Evolutionary conservation across 2,797 vertebrate genomes (phyloP).

Genomic region (Eupleurogrammus muticus): DNA sequence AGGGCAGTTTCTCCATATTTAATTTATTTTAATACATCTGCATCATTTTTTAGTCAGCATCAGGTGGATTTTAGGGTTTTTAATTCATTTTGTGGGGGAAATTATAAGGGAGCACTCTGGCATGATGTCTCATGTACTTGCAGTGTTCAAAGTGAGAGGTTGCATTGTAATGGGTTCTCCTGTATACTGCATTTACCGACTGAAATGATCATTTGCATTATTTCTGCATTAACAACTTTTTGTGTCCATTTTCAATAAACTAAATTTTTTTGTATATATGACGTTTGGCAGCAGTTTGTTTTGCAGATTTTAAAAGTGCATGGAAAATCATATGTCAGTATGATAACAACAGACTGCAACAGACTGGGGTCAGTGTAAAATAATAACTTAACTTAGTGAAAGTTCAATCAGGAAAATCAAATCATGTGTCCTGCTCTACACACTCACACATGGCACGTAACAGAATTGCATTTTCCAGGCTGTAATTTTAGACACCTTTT

Average conservation of each 20-base stretch:
- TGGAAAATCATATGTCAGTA: conserved; percentile 4
- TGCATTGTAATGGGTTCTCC: conserved; percentile 43
- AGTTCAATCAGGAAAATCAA: too few relatives aligned
- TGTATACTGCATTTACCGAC: conserved; percentile 68
- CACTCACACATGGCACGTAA: too few relatives aligned
- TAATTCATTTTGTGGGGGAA: conserved; percentile 2
- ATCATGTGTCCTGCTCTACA: too few relatives aligned
- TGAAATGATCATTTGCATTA: conserved; percentile 76
- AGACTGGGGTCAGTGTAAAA: conserved; percentile 4
- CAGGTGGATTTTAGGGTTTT: conserved; percentile 39
- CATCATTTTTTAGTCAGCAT: conserved; percentile 54
- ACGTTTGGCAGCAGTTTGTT: conserved; percentile 22
- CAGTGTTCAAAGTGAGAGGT: conserved; percentile 30
- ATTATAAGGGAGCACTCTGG: conserved; percentile 20
- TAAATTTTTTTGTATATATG: conserved; percentile 47
- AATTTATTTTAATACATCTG: conserved; percentile 83
- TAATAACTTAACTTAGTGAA: too few relatives aligned
- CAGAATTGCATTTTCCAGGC: conserved; percentile 45
- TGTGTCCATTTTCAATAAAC: conserved; percentile 69
- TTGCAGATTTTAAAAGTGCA: conserved; percentile 25
- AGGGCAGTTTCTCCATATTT: conserved; percentile 81
- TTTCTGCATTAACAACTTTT: conserved; percentile 76
- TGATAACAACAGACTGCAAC: conserved; percentile 26
- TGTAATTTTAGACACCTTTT: conserved; percentile 43
- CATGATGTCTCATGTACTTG: conserved; percentile 30